phyloP scores from a whole-genome alignment of 2,797 vertebrate genomes.

The Girardinus metallicus region DNA sequence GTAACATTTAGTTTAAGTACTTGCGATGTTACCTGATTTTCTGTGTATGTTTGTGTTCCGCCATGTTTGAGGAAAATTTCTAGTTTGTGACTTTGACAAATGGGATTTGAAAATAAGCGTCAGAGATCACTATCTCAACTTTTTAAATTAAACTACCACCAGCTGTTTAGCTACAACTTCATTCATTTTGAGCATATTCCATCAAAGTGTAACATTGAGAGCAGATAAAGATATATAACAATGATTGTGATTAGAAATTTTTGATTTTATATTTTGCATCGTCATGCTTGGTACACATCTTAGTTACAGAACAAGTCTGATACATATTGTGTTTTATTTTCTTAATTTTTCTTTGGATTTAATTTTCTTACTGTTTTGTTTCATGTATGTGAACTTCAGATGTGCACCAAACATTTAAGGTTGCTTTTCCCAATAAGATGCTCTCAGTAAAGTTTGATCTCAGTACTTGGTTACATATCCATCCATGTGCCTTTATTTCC shows the following conservation, averaged over 20 bases:
- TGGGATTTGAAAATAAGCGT: not conserved
- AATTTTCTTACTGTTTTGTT: conserved; percentile 17
- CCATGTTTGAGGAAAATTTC: not conserved
- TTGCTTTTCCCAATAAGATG: conserved; percentile 41
- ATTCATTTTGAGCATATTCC: not conserved
- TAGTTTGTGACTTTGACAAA: not conserved
- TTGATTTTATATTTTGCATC: not conserved
- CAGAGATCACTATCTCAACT: not conserved
- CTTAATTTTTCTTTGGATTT: conserved; percentile 16
- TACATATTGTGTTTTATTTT: conserved; percentile 1
- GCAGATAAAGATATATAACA: not conserved
- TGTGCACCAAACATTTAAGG: conserved; percentile 62
- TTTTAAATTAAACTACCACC: not conserved
- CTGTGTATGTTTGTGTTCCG: not conserved
- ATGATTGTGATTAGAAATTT: not conserved
- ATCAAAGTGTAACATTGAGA: not conserved
- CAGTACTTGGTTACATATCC: conserved; percentile 34
- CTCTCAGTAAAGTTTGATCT: conserved; percentile 21
- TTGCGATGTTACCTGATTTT: not conserved
- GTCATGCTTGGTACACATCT: not conserved
- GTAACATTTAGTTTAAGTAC: not conserved
- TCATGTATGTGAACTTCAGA: conserved; percentile 15
- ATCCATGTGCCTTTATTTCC: conserved; percentile 74
- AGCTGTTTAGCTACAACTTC: not conserved
- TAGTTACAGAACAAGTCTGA: not conserved